Conservation (phyloP, 2,888 invertebrate species). For the Hypolimnas misippus region DNA sequence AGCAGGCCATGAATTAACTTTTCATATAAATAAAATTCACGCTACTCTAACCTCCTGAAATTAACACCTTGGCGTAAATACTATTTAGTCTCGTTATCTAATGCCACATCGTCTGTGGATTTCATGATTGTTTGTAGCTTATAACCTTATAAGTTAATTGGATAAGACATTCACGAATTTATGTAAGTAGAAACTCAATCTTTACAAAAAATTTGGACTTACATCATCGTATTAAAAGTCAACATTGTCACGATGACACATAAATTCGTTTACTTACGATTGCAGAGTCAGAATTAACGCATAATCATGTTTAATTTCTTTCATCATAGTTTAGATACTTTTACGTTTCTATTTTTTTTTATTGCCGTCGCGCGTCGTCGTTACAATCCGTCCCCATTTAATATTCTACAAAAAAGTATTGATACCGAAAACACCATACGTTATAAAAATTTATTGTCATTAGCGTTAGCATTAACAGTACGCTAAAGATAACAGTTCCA, state of each 20-base stretch:
- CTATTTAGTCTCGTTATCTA: constrained; percentile 76
- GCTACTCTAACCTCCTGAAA: constrained; percentile 83
- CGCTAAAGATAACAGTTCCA: constrained; percentile 66
- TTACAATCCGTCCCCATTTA: background rate
- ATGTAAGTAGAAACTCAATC: background rate
- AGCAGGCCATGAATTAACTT: constrained; percentile 82
- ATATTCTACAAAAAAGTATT: constrained; percentile 5
- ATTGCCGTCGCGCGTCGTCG: no score
- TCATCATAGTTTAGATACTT: constrained; percentile 7
- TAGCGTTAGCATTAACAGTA: constrained; percentile 70
- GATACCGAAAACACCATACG: constrained; percentile 22
- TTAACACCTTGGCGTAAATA: constrained; percentile 83
- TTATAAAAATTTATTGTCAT: constrained; percentile 65
- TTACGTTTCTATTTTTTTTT: constrained; percentile 10
- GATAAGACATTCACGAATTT: background rate
- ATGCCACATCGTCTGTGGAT: constrained; percentile 56
- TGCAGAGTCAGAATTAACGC: constrained; percentile 16
- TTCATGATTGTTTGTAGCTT: constrained; percentile 29
- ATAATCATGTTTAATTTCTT: constrained; percentile 33
- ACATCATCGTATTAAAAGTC: constrained; percentile 11
- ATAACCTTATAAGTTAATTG: background rate
- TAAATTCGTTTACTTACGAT: constrained; percentile 15
- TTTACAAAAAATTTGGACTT: background rate
- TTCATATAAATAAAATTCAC: constrained; percentile 85
- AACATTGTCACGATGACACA: constrained; percentile 6